Conservation (phyloP, 2,888 invertebrate genomes). For the Anorthoa munda region DNA sequence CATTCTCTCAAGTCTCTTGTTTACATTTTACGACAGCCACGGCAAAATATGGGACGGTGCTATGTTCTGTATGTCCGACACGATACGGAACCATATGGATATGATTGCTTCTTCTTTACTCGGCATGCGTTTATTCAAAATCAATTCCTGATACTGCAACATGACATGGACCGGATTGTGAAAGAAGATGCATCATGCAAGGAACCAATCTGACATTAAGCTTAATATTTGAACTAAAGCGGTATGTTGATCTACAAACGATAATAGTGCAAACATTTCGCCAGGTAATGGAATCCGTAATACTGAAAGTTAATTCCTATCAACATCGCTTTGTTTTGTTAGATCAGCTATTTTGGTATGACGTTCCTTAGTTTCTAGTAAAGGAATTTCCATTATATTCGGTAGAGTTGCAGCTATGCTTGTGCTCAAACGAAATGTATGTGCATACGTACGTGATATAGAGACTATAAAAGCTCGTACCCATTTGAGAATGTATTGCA, state of each 20-base stretch:
- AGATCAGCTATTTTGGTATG: constrained; percentile 36
- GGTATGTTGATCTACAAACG: constrained; percentile 60
- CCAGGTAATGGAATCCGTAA: constrained; percentile 26
- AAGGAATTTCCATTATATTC: constrained; percentile 22
- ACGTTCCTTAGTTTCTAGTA: constrained; percentile 1
- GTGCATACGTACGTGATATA: not conserved
- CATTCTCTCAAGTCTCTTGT: too few species aligned
- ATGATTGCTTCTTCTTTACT: constrained; percentile 75
- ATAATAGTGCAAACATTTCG: not conserved
- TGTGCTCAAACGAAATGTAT: not conserved
- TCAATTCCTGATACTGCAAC: constrained; percentile 72
- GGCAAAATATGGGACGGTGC: too few species aligned
- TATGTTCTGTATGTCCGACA: too few species aligned
- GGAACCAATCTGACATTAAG: constrained; percentile 8
- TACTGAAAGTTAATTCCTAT: constrained; percentile 31
- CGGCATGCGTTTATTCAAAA: constrained; percentile 76
- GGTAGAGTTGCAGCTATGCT: not conserved
- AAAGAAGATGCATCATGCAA: constrained; percentile 35
- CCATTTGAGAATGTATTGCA: not conserved
- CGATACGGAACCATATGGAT: constrained; percentile 58
- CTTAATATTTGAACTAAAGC: constrained; percentile 68
- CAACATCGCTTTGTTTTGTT: constrained; percentile 34
- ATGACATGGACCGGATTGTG: constrained; percentile 69
- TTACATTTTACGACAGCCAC: too few species aligned
- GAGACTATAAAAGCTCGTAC: not conserved